These are phyloP conservation scores for Mythimna lalbum DNA, from an alignment of 2,888 invertebrate species.

Conservation along the genomic window DNA sequence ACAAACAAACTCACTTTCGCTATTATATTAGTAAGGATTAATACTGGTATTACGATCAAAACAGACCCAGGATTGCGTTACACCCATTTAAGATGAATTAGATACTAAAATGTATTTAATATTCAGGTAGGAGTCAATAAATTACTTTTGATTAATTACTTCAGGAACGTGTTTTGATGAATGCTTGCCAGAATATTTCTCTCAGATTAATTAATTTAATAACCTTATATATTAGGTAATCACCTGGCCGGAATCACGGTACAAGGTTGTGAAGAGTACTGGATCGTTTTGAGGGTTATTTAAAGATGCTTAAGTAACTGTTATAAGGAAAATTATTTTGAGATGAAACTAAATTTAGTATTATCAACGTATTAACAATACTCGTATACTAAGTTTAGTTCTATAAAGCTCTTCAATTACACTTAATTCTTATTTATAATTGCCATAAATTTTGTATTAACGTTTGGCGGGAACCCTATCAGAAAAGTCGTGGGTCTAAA, in stretches of 20 bases:
- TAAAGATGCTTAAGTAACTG: not conserved
- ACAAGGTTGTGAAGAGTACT: constrained; percentile 8
- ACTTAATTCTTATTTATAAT: too few relatives aligned
- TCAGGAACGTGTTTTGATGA: constrained; percentile 41
- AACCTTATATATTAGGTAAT: constrained; percentile 39
- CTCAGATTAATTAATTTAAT: constrained; percentile 38
- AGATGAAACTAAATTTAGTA: too few relatives aligned
- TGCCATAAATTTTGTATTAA: too few relatives aligned
- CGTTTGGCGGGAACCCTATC: too few relatives aligned
- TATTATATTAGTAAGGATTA: too few relatives aligned
- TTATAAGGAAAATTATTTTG: not conserved
- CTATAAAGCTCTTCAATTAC: too few relatives aligned
- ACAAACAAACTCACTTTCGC: too few relatives aligned
- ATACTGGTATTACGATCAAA: not conserved
- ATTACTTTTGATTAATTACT: constrained; percentile 52
- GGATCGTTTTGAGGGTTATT: constrained; percentile 21
- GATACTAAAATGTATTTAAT: constrained; percentile 8
- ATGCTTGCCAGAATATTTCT: constrained; percentile 37
- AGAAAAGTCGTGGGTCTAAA: too few relatives aligned
- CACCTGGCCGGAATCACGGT: constrained; percentile 28
- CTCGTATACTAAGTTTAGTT: too few relatives aligned
- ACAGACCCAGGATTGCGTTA: not conserved
- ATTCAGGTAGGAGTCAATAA: constrained; percentile 39
- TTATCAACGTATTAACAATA: too few relatives aligned
- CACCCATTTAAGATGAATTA: not conserved